A percentile compares a stretch with the other conserved stretches of the same genome.
Evolutionary conservation across 1,140 invertebrate species (phyloP).

Genomic region (Carcinoscorpius rotundicauda): DNA sequence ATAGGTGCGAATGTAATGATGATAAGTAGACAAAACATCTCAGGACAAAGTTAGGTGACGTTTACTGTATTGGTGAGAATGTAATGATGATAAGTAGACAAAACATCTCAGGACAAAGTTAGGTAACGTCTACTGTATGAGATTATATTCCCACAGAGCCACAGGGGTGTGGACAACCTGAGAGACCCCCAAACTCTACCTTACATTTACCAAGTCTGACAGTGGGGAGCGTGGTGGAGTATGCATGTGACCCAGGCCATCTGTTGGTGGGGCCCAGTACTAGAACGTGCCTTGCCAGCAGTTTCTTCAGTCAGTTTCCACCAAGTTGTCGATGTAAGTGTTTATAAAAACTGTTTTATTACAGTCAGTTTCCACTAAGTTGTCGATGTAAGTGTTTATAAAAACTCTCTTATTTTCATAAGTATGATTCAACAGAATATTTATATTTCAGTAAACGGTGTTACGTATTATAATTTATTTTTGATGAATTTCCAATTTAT

Average conservation of each 20-base stretch:
- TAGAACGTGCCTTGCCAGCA: slow-evolving; percentile 73
- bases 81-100: too few relatives aligned
- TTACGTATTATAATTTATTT: too few relatives aligned
- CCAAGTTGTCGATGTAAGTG: slow-evolving; percentile 81
- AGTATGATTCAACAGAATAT: not conserved
- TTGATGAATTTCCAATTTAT: too few relatives aligned
- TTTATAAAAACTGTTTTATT: slow-evolving; percentile 29
- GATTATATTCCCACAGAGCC: slow-evolving; percentile 47
- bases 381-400: slow-evolving; percentile 63
- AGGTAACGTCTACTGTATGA: too few relatives aligned
- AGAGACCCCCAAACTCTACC: slow-evolving; percentile 85
- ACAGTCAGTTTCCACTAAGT: slow-evolving; percentile 77
- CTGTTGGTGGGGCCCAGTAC: slow-evolving; percentile 68
- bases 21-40: too few relatives aligned
- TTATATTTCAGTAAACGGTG: too few relatives aligned
- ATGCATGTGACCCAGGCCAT: slow-evolving; percentile 72
- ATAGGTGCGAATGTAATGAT: too few relatives aligned
- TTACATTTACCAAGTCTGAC: slow-evolving; percentile 56
- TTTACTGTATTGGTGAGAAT: too few relatives aligned
- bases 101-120: too few relatives aligned
- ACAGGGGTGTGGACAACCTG: slow-evolving; percentile 73
- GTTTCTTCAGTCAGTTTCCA: slow-evolving; percentile 87
- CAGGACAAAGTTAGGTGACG: too few relatives aligned
- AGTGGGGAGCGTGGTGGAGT: slow-evolving; percentile 70
- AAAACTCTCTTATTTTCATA: slow-evolving; percentile 29